These are phyloP conservation scores for Drosophila sp. DNA, from an alignment of 1,140 invertebrate genomes.

Conservation along the genomic window DNA sequence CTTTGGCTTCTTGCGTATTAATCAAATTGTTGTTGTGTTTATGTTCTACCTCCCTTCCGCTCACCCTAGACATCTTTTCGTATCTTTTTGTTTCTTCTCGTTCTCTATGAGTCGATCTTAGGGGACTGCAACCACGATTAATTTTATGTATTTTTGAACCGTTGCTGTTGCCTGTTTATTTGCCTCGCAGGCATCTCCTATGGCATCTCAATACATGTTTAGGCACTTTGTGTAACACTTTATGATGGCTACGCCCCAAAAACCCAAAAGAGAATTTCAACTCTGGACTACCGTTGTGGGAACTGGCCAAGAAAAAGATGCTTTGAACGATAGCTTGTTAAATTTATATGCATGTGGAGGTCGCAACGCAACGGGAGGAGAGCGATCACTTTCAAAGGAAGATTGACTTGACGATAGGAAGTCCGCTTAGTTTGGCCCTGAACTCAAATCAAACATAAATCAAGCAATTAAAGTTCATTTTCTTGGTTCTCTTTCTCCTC, in stretches of 20 bases:
- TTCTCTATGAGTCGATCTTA: not conserved
- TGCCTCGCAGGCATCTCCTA: conserved; percentile 63
- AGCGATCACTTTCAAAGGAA: conserved; percentile 33
- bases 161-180: conserved; percentile 60
- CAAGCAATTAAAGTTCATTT: conserved; percentile 19
- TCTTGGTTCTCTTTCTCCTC: not conserved
- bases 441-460: conserved; percentile 25
- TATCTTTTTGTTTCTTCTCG: conserved; percentile 2
- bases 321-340: conserved; percentile 38
- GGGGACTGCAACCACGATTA: conserved; percentile 57
- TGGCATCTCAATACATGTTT: conserved; percentile 79
- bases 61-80: conserved; percentile 1
- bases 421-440: conserved; percentile 26
- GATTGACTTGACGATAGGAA: conserved; percentile 18
- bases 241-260: conserved; percentile 69
- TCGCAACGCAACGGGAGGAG: not conserved
- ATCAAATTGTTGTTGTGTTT: conserved; percentile 71
- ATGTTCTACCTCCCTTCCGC: conserved; percentile 12
- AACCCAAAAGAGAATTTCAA: conserved; percentile 6
- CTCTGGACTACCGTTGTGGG: conserved; percentile 65
- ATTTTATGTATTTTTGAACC: conserved; percentile 68
- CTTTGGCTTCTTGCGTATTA: conserved; percentile 62
- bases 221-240: conserved; percentile 80
- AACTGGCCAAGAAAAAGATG: conserved; percentile 46
- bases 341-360: conserved; percentile 21